phyloP scores from a whole-genome alignment of 2,888 invertebrate species.

The Epinotia nisella region DNA sequence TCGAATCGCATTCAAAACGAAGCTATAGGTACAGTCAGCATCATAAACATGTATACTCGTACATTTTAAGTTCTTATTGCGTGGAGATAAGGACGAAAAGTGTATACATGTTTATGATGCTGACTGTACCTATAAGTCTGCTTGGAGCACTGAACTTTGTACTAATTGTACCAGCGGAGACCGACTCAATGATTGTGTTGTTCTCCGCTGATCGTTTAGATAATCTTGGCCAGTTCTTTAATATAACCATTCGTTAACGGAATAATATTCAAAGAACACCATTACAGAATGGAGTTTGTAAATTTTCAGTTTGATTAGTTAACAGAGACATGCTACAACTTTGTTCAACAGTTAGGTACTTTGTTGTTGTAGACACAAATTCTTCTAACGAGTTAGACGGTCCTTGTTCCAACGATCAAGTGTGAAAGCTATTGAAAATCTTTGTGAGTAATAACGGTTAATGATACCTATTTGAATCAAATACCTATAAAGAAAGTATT shows the following conservation, averaged over 20 bases:
- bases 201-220: too few relatives aligned
- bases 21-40: too few relatives aligned
- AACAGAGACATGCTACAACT: background rate
- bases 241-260: too few relatives aligned
- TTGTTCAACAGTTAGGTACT: background rate
- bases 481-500: too few relatives aligned
- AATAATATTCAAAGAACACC: background rate
- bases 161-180: too few relatives aligned
- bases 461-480: too few relatives aligned
- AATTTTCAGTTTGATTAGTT: background rate
- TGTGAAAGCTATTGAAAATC: background rate
- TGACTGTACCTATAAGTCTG: background rate
- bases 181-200: too few relatives aligned
- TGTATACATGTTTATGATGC: too few relatives aligned
- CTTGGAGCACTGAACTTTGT: background rate
- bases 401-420: background rate
- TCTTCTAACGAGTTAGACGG: background rate
- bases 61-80: too few relatives aligned
- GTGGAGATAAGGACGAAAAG: too few relatives aligned
- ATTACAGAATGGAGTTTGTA: constrained; percentile 1
- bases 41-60: too few relatives aligned
- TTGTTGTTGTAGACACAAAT: constrained; percentile 1
- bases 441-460: background rate
- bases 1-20: constrained; percentile 26
- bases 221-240: too few relatives aligned